Evolutionary conservation across 2,113 vertebrate species (phyloP).

Genomic region (Lophotis ruficrista): DNA sequence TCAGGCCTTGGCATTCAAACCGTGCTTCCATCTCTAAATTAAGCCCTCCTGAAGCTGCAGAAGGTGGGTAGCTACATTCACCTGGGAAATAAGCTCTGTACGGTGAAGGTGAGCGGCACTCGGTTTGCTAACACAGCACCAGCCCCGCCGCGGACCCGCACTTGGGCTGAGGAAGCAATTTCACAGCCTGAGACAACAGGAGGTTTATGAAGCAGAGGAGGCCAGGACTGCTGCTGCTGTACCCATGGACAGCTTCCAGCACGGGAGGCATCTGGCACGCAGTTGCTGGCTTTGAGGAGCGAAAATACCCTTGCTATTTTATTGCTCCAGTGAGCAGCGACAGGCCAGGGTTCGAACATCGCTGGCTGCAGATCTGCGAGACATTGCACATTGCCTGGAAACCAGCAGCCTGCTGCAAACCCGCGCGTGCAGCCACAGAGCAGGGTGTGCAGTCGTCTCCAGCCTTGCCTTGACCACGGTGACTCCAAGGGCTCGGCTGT

Average conservation of each 20-base stretch:
- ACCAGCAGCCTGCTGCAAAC: background rate
- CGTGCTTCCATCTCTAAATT: background rate
- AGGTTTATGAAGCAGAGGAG: constrained; percentile 25
- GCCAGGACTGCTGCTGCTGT: background rate
- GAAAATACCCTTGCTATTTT: background rate
- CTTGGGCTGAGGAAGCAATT: background rate
- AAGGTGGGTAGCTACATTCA: background rate
- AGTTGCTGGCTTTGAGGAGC: background rate
- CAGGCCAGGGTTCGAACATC: background rate
- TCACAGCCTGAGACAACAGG: background rate
- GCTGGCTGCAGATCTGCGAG: background rate
- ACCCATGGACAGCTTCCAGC: background rate
- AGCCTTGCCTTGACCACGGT: background rate
- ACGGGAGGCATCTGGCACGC: background rate
- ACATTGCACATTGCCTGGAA: background rate
- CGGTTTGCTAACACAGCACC: background rate
- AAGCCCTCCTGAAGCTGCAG: background rate
- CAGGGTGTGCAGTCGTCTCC: background rate
- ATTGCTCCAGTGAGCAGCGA: constrained; percentile 10
- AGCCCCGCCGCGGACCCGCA: background rate
- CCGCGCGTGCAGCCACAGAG: accelerated
- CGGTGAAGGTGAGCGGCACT: background rate
- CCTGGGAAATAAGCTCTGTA: background rate
- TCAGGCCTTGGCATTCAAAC: background rate
- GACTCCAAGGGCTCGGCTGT: background rate